Percentiles rank a stretch among this genome's conserved stretches.
phyloP scores from a whole-genome alignment of 2,113 vertebrate genomes.

The Carassius gibelio region DNA sequence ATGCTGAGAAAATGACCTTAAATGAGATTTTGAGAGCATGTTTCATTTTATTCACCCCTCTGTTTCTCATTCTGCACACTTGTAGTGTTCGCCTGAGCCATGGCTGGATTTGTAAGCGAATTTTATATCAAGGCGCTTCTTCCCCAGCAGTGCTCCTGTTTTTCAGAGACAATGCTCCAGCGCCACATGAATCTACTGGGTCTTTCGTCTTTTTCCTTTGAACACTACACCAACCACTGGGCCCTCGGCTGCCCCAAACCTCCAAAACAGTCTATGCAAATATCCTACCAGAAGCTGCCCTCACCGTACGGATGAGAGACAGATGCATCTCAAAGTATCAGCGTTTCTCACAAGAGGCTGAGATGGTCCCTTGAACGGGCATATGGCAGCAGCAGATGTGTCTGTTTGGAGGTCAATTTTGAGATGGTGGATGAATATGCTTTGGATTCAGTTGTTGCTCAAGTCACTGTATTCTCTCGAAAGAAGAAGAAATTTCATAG shows the following conservation, averaged over 20 bases:
- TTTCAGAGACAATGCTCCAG: slow-evolving; percentile 69
- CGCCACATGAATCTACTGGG: slow-evolving; percentile 72
- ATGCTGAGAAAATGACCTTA: slow-evolving; percentile 37
- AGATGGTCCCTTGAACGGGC: slow-evolving; percentile 14
- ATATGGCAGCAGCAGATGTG: slow-evolving; percentile 32
- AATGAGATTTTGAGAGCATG: slow-evolving; percentile 45
- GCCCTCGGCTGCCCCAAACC: slow-evolving; percentile 63
- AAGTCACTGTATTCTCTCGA: background rate
- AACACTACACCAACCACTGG: slow-evolving; percentile 70
- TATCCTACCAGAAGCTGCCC: slow-evolving; percentile 69
- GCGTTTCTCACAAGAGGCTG: slow-evolving; percentile 36
- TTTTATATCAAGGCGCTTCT: slow-evolving; percentile 79
- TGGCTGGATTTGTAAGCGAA: slow-evolving; percentile 72
- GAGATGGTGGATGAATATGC: background rate
- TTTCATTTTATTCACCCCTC: slow-evolving; percentile 32
- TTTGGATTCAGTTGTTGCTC: background rate
- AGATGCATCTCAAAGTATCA: slow-evolving; percentile 58
- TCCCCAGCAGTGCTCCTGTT: slow-evolving; percentile 64
- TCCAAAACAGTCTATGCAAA: slow-evolving; percentile 69
- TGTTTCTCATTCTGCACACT: slow-evolving; percentile 67
- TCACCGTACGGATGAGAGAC: slow-evolving; percentile 61
- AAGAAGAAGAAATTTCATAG: background rate
- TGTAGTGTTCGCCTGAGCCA: slow-evolving; percentile 65
- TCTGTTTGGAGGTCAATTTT: slow-evolving; percentile 12
- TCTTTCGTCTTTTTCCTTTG: slow-evolving; percentile 73